Base-by-base conservation (phyloP, 2,888 invertebrate species). In the Scaptomyza polygonia region DNA sequence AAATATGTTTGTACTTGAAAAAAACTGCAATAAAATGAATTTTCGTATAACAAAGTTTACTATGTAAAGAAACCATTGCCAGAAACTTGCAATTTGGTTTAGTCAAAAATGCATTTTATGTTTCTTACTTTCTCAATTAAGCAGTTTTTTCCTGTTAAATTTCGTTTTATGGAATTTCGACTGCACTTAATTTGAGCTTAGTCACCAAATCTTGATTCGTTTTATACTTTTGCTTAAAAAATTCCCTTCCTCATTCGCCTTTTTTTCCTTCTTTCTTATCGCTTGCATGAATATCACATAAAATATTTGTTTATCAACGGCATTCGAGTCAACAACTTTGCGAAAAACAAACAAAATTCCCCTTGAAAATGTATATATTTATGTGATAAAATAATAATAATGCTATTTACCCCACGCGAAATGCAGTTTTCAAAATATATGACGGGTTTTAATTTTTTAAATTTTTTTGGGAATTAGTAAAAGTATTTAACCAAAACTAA, bases 221-320 rank as follows among this genome's bases (percentile, higher is more conserved):
- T 8, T 42, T 5, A 34, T 8, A 61, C 18, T 42, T 18, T 14
- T 29, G 11, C 30, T 25, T 39, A 21, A 29, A 5, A 5, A 18
- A 18, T 30, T 27, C 11, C 27, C 14, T 1, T 12, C 12, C 7
- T 3, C 14, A 7, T 16, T 5, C 48, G 14, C 36, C 7, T 25
- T 44, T 29, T 8, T n/a, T 8, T 8, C 7, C 8, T 18, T 45
- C 11, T 12, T n/a, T n/a, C 32, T 63, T 43, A 53, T 53, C 43
- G 18, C 39, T 27, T 11, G 25, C 34, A 32, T 45, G 32, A 45
- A 34, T 29, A 16, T 62, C 29, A 11, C 16, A 49, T 43, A 18
- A 36, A 64, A 32, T 39, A 36, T 61, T 48, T 48, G 43, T 34
- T 61, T 62, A 62, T 62, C 48, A 36, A 39, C 39, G 16, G 16